A percentile compares a stretch with the other conserved stretches of the same genome.
Evolutionary conservation across 2,113 vertebrate species (phyloP).

Genomic region (Malurus melanocephalus): DNA sequence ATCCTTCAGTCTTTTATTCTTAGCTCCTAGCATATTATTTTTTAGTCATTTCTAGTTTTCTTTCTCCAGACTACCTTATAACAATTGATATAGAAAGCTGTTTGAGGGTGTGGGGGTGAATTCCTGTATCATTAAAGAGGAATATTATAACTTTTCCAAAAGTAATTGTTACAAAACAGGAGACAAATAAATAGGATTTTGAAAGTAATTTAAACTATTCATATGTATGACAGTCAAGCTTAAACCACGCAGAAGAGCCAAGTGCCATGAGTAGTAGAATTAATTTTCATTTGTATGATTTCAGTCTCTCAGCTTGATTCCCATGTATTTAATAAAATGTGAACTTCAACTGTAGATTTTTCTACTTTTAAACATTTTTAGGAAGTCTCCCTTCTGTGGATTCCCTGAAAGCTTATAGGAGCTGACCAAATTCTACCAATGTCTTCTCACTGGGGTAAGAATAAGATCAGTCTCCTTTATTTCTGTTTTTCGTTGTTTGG

Average conservation of each 20-base stretch:
- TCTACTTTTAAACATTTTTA: not conserved
- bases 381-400: not conserved
- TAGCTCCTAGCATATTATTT: not conserved
- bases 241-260: not conserved
- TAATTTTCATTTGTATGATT: not conserved
- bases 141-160: not conserved
- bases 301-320: not conserved
- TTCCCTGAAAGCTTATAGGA: not conserved
- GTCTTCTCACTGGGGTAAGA: not conserved
- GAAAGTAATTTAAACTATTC: not conserved
- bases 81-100: not conserved
- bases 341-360: not conserved
- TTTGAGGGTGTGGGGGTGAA: fast-evolving
- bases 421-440: not conserved
- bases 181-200: not conserved
- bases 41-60: not conserved
- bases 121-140: not conserved
- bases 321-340: not conserved
- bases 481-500: not conserved
- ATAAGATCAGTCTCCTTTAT: not conserved
- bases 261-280: not conserved
- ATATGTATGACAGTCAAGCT: not conserved
- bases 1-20: not conserved
- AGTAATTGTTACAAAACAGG: not conserved
- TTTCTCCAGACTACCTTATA: not conserved